phyloP scores from a whole-genome alignment of 1,140 invertebrate species.

The Antheraea mylitta region DNA sequence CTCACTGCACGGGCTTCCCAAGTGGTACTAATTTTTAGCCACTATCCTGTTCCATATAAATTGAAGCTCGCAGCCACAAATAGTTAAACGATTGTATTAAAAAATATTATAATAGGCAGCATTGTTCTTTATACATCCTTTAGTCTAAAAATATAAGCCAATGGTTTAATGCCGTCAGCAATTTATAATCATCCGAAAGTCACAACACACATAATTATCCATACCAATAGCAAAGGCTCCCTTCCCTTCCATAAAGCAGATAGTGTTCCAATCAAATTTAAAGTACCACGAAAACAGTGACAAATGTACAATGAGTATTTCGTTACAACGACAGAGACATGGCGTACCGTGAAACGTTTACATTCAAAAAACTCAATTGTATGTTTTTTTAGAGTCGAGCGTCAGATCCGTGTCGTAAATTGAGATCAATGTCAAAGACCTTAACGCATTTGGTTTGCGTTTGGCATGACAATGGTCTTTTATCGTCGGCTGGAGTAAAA shows the following conservation, averaged over 20 bases:
- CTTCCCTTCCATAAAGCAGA: not conserved
- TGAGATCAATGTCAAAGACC: conserved; percentile 20
- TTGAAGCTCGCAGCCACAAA: too few species aligned
- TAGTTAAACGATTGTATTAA: too few species aligned
- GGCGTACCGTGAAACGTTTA: conserved; percentile 10
- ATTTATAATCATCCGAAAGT: too few species aligned
- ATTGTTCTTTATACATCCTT: too few species aligned
- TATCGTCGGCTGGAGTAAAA: not conserved
- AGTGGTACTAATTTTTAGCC: too few species aligned
- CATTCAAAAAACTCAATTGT: conserved; percentile 3
- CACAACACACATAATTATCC: too few species aligned
- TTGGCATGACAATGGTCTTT: not conserved
- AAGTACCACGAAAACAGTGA: not conserved
- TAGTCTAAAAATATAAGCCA: too few species aligned
- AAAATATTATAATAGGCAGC: too few species aligned
- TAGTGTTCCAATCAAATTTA: not conserved
- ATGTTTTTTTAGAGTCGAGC: conserved; percentile 2
- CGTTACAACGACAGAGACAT: not conserved
- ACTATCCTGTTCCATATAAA: too few species aligned
- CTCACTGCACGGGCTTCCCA: too few species aligned
- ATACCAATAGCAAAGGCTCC: too few species aligned
- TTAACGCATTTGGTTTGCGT: conserved; percentile 5
- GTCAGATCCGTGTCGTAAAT: conserved; percentile 8
- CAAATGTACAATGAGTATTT: not conserved
- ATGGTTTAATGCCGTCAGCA: too few species aligned